Evolutionary conservation across 2,797 vertebrate species (phyloP).

Genomic region (Rousettus madagascariensis): DNA sequence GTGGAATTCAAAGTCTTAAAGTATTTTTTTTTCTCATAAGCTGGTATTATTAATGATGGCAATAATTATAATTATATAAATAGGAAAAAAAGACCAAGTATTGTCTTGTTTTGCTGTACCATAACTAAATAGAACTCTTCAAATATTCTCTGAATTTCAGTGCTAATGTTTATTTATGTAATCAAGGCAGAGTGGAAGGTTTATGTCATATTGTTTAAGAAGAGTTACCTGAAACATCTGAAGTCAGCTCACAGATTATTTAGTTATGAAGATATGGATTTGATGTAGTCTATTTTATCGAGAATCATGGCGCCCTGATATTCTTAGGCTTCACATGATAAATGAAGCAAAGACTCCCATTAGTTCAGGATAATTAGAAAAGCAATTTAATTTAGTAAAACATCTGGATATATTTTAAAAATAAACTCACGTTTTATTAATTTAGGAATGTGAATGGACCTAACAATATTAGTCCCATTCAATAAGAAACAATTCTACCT

Average conservation of each 20-base stretch:
- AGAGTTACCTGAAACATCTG: neutral
- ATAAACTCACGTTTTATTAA: neutral
- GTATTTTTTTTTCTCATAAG: neutral
- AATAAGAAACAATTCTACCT: neutral
- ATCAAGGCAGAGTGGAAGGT: neutral
- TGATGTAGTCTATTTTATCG: neutral
- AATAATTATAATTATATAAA: neutral
- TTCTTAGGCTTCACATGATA: neutral
- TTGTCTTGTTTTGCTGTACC: neutral
- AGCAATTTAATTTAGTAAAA: neutral
- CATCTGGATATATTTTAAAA: constrained; percentile 11
- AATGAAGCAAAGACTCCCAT: neutral
- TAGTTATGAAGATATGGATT: neutral
- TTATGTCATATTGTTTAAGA: neutral
- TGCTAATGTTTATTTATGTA: neutral
- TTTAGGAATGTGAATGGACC: neutral
- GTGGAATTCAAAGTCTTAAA: neutral
- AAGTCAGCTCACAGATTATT: neutral
- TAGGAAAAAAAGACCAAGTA: neutral
- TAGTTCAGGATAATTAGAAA: neutral
- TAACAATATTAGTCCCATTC: neutral
- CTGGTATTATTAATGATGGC: neutral
- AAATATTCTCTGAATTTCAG: neutral
- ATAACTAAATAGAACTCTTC: neutral
- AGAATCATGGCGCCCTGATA: neutral